Conservation (phyloP, 2,113 vertebrate genomes). For the Larimichthys crocea region DNA sequence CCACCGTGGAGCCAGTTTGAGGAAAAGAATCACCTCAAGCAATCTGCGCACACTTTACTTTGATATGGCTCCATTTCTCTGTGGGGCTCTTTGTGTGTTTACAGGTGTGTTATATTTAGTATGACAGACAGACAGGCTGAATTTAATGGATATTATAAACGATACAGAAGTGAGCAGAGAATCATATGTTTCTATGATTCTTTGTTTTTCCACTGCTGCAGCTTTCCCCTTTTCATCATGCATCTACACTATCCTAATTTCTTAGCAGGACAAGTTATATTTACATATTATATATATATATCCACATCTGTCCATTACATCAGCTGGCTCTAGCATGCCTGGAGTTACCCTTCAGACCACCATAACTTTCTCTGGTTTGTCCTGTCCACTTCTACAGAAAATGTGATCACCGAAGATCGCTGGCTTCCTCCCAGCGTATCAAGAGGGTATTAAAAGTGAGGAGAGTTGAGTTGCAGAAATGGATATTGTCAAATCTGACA, state of each 20-base stretch:
- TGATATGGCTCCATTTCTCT: neutral
- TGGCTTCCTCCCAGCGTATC: conserved; percentile 3
- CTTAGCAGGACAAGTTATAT: neutral
- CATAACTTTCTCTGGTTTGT: conserved; percentile 5
- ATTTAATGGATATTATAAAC: neutral
- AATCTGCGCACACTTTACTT: neutral
- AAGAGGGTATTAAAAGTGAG: neutral
- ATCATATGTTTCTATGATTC: neutral
- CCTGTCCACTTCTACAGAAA: neutral
- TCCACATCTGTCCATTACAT: conserved; percentile 5
- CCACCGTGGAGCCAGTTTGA: conserved; percentile 4
- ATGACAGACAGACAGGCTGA: neutral
- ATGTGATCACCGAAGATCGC: neutral
- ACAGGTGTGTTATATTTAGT: neutral
- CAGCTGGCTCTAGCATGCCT: neutral
- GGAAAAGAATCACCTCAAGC: neutral
- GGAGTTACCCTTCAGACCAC: conserved; percentile 15
- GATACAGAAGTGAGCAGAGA: neutral
- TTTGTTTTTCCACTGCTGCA: neutral
- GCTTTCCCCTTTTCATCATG: neutral
- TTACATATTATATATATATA: neutral
- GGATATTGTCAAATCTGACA: neutral
- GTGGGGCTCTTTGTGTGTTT: conserved; percentile 12
- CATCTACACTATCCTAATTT: neutral
- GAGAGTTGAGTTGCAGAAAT: neutral